These are phyloP conservation scores for Anthoscopus minutus DNA, from an alignment of 2,113 vertebrate genomes.

Conservation along the genomic window DNA sequence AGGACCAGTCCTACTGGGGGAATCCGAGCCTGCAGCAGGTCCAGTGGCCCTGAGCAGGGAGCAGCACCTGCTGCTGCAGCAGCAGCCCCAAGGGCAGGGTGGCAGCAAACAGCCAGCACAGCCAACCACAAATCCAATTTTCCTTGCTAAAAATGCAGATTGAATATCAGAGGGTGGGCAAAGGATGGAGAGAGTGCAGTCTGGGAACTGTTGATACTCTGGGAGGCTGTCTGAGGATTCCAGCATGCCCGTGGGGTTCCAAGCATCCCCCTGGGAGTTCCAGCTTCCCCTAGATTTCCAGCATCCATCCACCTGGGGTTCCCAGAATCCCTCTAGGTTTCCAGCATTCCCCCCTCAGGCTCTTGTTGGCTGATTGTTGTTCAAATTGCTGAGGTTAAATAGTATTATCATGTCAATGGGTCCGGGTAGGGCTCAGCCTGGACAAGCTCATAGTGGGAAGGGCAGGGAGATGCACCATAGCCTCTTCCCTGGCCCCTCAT, in stretches of 20 bases:
- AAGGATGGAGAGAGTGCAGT: not conserved
- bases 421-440: not conserved
- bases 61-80: not conserved
- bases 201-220: not conserved
- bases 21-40: not conserved
- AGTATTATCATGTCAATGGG: conserved; percentile 38
- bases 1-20: not conserved
- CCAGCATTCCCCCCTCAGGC: not conserved
- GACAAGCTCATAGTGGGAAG: rapidly evolving
- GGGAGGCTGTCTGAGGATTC: not conserved
- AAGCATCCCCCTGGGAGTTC: not conserved
- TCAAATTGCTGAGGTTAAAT: not conserved
- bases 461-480: not conserved
- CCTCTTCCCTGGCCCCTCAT: not conserved
- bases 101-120: not conserved
- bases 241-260: not conserved
- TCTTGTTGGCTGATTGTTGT: not conserved
- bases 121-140: not conserved
- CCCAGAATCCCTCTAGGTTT: not conserved
- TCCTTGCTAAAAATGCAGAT: not conserved
- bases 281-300: not conserved
- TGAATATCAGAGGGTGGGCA: not conserved
- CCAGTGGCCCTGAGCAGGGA: not conserved
- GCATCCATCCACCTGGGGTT: not conserved
- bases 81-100: not conserved